Percentiles rank a stretch among this genome's conserved stretches.
These are phyloP conservation scores for Burhinus oedicnemus DNA, from an alignment of 2,113 vertebrate species.

Conservation along the genomic window DNA sequence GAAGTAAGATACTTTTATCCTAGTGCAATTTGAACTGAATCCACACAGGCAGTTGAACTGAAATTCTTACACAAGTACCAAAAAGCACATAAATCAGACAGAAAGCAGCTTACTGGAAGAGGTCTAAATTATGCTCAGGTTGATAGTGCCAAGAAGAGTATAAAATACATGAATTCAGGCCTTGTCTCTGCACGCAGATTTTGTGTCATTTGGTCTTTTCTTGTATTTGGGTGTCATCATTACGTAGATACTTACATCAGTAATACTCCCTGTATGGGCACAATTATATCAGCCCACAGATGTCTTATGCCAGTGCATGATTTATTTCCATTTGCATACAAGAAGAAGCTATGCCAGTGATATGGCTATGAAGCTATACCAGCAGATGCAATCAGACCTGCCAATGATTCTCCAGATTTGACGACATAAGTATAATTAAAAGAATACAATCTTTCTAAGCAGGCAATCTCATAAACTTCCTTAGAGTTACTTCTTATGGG, in stretches of 20 bases:
- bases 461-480: neutral
- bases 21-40: neutral
- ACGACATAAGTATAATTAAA: neutral
- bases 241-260: neutral
- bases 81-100: neutral
- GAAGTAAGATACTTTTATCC: neutral
- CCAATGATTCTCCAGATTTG: neutral
- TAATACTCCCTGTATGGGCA: neutral
- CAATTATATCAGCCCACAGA: neutral
- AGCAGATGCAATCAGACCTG: neutral
- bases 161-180: neutral
- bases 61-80: neutral
- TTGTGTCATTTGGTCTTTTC: neutral
- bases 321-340: neutral
- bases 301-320: neutral
- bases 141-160: neutral
- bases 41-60: neutral
- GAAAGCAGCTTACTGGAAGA: neutral
- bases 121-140: neutral
- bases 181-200: neutral
- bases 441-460: neutral
- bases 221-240: neutral
- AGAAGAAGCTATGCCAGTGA: neutral
- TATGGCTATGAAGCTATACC: neutral
- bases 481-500: neutral